Base-by-base conservation (phyloP, 1,140 invertebrate genomes). In the Teleopsis dalmanni region DNA sequence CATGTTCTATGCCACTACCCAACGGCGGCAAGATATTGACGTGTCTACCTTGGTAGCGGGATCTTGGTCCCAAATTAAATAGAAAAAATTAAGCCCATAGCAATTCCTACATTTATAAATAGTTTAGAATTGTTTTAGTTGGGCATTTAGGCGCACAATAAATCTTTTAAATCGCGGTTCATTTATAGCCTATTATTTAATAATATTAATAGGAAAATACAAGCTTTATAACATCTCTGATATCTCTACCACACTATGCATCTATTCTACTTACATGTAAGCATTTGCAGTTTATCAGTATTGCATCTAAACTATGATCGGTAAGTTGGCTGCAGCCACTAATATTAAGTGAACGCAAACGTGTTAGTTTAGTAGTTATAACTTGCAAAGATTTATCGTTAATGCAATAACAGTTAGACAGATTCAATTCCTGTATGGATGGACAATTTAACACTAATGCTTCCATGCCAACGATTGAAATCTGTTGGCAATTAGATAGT, bases 291-390 rank as follows among this genome's bases (percentile, higher is more conserved):
- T 82, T 69, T 0, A 62, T 54, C 47, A 71, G 72, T 33, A 86
- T 75, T 18, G 75, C 73, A 47, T 79, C 72, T 14, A 85, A 64
- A 27, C 75, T 75, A 48, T 75, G 73, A 60, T 85, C 78, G 0
- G 82, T 85, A 14, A 87, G 56, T 55, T 79, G 75, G 53, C 77
- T 79, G 65, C 83, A 86, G 38, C 77, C 78, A 73, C 83, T 76
- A 4, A 87, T 67, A 63, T 83, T 73, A 19, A 87, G 65, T 47
- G 75, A 71, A 36, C 78, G 76, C 10, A 87, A 62, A 55, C 84
- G 75, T 6, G 70, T 70, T 13, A 84, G 64, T 36, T 73, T 74
- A 45, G 72, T 74, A 2, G 77, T 74, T 22, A 85, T 64, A 47
- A 74, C 72, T 47, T 74, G 68, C 18, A 86, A 74, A 33, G 77